Evolutionary conservation across 1,140 invertebrate genomes (phyloP), one percentile per base, ranked within the genome.

Genomic region (Elymnias hypermnestra): DNA sequence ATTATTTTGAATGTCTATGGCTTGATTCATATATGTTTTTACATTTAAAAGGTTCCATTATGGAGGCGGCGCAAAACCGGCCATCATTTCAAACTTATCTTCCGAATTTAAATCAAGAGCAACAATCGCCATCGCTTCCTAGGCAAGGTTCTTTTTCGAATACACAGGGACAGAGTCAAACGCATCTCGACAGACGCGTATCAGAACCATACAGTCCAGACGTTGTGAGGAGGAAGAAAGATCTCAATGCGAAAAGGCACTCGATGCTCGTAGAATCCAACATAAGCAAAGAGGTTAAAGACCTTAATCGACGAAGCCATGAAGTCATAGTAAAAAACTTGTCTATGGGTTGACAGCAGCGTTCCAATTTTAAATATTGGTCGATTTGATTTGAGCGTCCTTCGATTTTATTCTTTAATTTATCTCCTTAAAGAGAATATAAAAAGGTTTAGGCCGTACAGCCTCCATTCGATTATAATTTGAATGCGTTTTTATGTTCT

Each of bases 61-160:
- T 91, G 71, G 92, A 93, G 67, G 93, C 87, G 2, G 87, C 90
- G 5, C 85, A 87, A 49, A 86, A 75, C 38, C 59, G 83, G 33
- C 83, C 85, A 10, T 71, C 85, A 17, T 87, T 87, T 63, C 85
- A 87, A 57, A 86, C 84, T 1, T 87, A 87, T 45, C 57, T 87
- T 7, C 70, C 79, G 5, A 71, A 64, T 47, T 35, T 63, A 47
- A 77, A 63, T 12, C 68, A 58, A 39, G 72, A 82, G 7, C 57
- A 68, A 12, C 65, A 57, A 12, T 35, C 72, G 13, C 62, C 61
- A 10, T 55, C 68, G 10, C 26, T 73, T 0, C 60, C 71, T 22
- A 65, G 69, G 28, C 75, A 74, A 48, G 60, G 68, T 12, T 72
- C 75, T 4, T 68, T 73, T 51, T 63, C 69, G 9, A 66, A 39